Evolutionary conservation across 2,113 vertebrate species (phyloP).

Genomic region (Paracanthobrama guichenoti): DNA sequence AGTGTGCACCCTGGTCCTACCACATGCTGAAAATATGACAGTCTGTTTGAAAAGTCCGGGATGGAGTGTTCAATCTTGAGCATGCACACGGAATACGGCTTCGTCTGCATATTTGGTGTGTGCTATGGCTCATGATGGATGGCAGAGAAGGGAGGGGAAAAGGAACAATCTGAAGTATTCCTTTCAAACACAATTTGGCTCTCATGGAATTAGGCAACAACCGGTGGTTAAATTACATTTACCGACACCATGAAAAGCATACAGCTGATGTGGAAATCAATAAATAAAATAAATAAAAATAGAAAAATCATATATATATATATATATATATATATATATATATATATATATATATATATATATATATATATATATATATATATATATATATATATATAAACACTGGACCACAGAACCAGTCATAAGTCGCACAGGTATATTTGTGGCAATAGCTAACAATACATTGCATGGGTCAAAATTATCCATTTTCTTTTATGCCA

Average conservation of each 20-base stretch:
- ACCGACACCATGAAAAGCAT: neutral
- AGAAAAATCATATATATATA: no score
- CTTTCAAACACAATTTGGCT: no score
- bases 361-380: no score
- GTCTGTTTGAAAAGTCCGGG: slow-evolving; percentile 21
- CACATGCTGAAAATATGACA: slow-evolving; percentile 43
- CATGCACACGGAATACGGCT: neutral
- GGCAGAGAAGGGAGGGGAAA: neutral
- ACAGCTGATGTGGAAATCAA: neutral
- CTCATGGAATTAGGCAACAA: neutral
- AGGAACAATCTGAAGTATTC: neutral
- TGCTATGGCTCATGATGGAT: neutral
- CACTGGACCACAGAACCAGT: no score
- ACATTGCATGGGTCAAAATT: no score
- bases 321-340: no score
- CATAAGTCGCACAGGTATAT: no score
- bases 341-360: no score
- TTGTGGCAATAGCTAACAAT: no score
- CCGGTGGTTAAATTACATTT: neutral
- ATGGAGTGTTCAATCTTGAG: slow-evolving; percentile 24
- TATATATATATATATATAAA: no score
- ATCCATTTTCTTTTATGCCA: no score
- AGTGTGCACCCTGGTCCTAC: slow-evolving; percentile 28
- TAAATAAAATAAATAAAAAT: no score
- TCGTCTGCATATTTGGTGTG: neutral